Conservation (phyloP, 2,888 invertebrate genomes). For the Diarsia rubi region DNA sequence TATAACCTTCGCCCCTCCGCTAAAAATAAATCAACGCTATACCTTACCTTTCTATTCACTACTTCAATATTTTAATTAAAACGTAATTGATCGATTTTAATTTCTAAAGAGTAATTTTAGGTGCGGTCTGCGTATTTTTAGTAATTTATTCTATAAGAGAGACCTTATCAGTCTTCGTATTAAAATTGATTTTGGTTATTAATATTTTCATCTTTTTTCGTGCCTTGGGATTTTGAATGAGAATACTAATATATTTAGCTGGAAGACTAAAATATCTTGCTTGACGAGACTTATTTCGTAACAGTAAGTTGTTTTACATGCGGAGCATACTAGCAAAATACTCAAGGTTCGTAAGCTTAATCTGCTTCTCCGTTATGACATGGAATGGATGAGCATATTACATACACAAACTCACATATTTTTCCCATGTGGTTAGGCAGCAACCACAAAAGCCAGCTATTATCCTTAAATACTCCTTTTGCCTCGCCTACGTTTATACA, state of each 20-base stretch:
- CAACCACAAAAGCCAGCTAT: no score
- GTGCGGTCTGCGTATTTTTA: conserved; percentile 18
- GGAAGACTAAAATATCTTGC: background rate
- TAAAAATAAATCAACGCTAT: conserved; percentile 46
- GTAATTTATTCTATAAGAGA: conserved; percentile 30
- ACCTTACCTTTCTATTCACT: conserved; percentile 43
- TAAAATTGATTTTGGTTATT: conserved; percentile 21
- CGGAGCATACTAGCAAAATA: background rate
- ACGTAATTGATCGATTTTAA: conserved; percentile 43
- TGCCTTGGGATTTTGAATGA: background rate
- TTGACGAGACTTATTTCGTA: background rate
- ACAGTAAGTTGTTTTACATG: background rate
- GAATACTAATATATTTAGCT: background rate
- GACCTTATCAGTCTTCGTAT: background rate
- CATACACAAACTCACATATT: no score
- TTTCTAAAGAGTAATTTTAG: conserved; percentile 24
- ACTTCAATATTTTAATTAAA: conserved; percentile 54
- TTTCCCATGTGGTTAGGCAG: no score
- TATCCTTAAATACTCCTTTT: no score
- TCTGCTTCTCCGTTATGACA: background rate
- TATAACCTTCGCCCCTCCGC: conserved; percentile 7
- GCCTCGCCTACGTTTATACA: no score
- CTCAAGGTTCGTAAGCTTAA: background rate
- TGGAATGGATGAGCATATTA: no score
- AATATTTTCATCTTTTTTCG: background rate